phyloP scores from a whole-genome alignment of 2,888 invertebrate species.

The Andrena praecox region DNA sequence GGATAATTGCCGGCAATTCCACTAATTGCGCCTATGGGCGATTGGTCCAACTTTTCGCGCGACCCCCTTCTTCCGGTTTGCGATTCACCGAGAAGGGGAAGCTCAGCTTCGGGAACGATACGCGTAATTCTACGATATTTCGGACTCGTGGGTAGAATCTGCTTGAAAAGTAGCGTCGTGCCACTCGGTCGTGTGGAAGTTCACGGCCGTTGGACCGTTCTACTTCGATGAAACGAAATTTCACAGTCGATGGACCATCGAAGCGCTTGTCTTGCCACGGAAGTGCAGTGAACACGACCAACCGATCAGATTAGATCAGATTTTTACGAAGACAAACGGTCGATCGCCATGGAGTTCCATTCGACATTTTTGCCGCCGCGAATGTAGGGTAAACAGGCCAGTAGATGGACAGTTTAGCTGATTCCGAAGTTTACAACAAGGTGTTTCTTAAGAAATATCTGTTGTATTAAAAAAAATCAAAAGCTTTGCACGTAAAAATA shows the following conservation, averaged over 20 bases:
- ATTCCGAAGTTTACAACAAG: too few relatives aligned
- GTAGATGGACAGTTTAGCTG: too few relatives aligned
- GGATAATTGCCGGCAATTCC: slow-evolving; percentile 81
- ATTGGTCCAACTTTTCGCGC: slow-evolving; percentile 81
- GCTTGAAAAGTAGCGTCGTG: background rate
- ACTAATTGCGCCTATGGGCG: slow-evolving; percentile 77
- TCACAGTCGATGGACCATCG: slow-evolving; percentile 23
- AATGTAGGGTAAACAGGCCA: too few relatives aligned
- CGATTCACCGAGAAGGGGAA: background rate
- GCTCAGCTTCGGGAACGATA: background rate
- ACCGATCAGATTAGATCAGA: background rate
- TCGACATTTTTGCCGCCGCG: too few relatives aligned
- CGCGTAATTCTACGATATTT: background rate
- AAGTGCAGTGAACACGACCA: background rate
- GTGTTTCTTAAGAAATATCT: too few relatives aligned
- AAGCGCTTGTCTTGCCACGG: background rate
- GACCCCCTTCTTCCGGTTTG: slow-evolving; percentile 30
- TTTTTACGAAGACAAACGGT: too few relatives aligned
- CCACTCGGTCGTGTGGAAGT: slow-evolving; percentile 12
- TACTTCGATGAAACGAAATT: slow-evolving; percentile 26
- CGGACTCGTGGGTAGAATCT: background rate
- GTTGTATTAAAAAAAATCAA: too few relatives aligned
- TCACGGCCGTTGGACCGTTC: slow-evolving; percentile 8
- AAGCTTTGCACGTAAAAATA: too few relatives aligned
- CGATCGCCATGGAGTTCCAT: too few relatives aligned